These are phyloP conservation scores for Mohoua ochrocephala DNA, from an alignment of 2,113 vertebrate species.

Conservation along the genomic window DNA sequence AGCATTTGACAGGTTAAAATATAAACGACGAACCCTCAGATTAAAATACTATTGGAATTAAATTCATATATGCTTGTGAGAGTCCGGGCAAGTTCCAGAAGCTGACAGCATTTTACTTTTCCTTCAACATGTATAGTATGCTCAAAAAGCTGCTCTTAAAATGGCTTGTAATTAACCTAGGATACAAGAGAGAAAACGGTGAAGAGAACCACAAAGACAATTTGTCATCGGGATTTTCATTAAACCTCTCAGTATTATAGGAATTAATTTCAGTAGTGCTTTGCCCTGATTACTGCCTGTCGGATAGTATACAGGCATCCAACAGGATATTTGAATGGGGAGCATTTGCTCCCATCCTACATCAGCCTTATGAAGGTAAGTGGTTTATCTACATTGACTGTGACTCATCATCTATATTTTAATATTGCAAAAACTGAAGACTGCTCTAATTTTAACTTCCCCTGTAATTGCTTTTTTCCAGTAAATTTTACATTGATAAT, in stretches of 20 bases:
- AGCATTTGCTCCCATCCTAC: background rate
- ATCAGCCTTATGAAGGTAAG: background rate
- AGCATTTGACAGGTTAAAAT: constrained; percentile 18
- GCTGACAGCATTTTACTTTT: constrained; percentile 25
- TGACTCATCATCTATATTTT: background rate
- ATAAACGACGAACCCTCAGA: background rate
- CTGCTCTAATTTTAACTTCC: background rate
- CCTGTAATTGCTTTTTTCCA: background rate
- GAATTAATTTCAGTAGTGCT: constrained; percentile 19
- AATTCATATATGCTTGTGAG: background rate
- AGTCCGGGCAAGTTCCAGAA: background rate
- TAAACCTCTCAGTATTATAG: background rate
- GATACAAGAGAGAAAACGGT: background rate
- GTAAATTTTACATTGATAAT: background rate
- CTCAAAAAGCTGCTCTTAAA: constrained; percentile 9
- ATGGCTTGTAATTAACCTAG: constrained; percentile 33
- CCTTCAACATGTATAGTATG: background rate
- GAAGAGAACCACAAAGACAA: constrained; percentile 35
- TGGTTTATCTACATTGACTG: background rate
- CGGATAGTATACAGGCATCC: background rate
- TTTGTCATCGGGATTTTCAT: constrained; percentile 55
- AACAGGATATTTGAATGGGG: constrained; percentile 30
- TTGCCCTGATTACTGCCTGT: constrained; percentile 47
- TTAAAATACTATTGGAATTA: background rate
- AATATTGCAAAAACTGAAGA: background rate